These are phyloP conservation scores for Bursaphelenchus mucronatus DNA, from an alignment of 1,140 invertebrate genomes.

Conservation along the genomic window DNA sequence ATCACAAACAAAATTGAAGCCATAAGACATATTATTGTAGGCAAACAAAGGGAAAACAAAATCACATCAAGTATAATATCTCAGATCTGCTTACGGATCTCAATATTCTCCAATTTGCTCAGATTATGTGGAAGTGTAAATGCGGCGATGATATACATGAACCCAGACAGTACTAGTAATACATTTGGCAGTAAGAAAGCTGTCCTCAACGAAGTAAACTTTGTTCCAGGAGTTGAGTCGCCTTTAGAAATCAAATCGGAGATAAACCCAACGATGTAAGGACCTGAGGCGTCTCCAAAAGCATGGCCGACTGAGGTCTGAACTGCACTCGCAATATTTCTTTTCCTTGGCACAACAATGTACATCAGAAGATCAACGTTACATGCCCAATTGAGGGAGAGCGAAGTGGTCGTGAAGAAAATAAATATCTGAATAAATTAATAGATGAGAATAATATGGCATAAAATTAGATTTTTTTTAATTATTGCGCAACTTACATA, in stretches of 20 bases:
- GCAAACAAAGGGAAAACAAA: no score
- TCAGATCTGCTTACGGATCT: no score
- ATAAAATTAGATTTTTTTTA: no score
- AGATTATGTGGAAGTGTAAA: no score
- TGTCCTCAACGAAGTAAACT: constrained; percentile 24
- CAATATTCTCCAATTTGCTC: no score
- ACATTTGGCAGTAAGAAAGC: constrained; percentile 39
- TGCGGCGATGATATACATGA: no score
- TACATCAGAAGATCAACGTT: constrained; percentile 89
- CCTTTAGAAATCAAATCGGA: constrained; percentile 25
- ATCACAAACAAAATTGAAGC: no score
- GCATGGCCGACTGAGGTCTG: constrained; percentile 64
- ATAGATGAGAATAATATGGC: no score
- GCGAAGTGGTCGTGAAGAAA: constrained; percentile 65
- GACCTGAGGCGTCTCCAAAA: constrained; percentile 45
- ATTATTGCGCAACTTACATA: neutral
- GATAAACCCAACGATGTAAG: constrained; percentile 42
- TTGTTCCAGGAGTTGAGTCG: constrained; percentile 14
- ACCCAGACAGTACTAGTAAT: constrained; percentile 19
- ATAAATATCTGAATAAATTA: constrained; percentile 61
- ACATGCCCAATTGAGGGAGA: constrained; percentile 96
- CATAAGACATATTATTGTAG: no score
- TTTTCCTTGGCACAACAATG: constrained; percentile 70
- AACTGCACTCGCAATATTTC: constrained; percentile 86
- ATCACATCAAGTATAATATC: no score